phyloP scores from a whole-genome alignment of 2,113 vertebrate species.

The Hipposideros armiger region DNA sequence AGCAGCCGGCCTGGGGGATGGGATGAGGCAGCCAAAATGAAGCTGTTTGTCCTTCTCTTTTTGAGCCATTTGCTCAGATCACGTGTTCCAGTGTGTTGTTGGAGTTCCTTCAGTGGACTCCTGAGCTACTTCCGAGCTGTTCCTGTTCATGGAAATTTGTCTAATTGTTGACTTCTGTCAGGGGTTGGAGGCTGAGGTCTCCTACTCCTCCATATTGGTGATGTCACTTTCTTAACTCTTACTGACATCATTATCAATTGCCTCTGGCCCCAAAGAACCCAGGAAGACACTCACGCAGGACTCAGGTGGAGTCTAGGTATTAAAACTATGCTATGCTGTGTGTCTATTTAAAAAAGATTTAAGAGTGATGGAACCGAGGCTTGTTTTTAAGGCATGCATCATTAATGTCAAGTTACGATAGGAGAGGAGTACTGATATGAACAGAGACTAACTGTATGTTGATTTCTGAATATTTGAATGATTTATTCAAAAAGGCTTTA shows the following conservation, averaged over 20 bases:
- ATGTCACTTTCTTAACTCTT: too few relatives aligned
- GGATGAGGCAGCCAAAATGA: too few relatives aligned
- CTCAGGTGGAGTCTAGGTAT: not conserved
- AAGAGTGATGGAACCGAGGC: not conserved
- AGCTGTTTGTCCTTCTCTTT: too few relatives aligned
- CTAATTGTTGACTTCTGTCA: too few relatives aligned
- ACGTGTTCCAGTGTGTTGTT: too few relatives aligned
- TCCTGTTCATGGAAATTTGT: too few relatives aligned
- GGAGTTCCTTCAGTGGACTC: too few relatives aligned
- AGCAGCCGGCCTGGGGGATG: too few relatives aligned
- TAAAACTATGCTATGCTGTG: not conserved
- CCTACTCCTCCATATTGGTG: not conserved
- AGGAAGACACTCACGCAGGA: not conserved
- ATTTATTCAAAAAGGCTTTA: not conserved
- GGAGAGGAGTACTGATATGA: not conserved
- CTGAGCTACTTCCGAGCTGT: too few relatives aligned
- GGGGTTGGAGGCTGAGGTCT: too few relatives aligned
- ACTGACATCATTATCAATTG: not conserved
- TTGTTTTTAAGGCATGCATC: not conserved
- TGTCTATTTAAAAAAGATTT: not conserved
- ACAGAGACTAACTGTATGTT: not conserved
- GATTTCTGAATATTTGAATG: not conserved
- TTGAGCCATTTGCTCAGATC: too few relatives aligned
- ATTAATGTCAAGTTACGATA: not conserved
- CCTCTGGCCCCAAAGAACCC: not conserved